Evolutionary conservation across 2,113 vertebrate species (phyloP), one percentile per base, ranked within the genome.

Genomic region (Microtus richardsoni): DNA sequence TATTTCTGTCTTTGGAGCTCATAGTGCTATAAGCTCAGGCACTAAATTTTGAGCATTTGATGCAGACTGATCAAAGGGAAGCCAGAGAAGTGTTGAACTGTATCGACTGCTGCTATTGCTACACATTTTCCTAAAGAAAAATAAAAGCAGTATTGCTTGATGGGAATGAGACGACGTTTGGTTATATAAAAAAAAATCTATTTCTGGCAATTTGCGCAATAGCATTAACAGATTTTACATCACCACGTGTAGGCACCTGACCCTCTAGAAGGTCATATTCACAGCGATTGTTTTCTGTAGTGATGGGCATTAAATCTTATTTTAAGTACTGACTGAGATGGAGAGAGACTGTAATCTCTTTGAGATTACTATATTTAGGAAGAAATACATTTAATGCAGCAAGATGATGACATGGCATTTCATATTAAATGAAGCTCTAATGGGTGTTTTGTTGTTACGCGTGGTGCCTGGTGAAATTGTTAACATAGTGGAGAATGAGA

Each of bases 31-130:
- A 93, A 96, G 73, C 85, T 52, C 92, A 86, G 79, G 47, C 89
- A 89, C 96, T 98, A 98, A 73, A 87, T 93, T 97, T 96, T 96
- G 98, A 98, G 77, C 80, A 95, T 96, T 82, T 98, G 94, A 97
- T 95, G 97, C 87, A 88, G 71, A 21, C 94, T 64, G 89, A 97
- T 95, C 33, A 98, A 92, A 82, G 83, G 80, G 94, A 97, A 98
- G 41, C 93, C 5, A 4, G 92, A 94, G 96, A 96, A 97, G 92
- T 54, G 52, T 78, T 97, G 95, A 79, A 84, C 95, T 96, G 95
- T 93, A 98, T 96, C 30, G 41, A 97, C 91, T 13, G 0, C 78
- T 90, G 75, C 68, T 91, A 91, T 96, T 77, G 70, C 68, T 94
- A 33, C 54, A 80, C 78, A 70, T 97, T 96, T 58, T 91, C 49